Percentiles rank a stretch among this genome's conserved stretches.
Conservation (phyloP, 2,113 vertebrate species). For the Alouatta palliata region DNA sequence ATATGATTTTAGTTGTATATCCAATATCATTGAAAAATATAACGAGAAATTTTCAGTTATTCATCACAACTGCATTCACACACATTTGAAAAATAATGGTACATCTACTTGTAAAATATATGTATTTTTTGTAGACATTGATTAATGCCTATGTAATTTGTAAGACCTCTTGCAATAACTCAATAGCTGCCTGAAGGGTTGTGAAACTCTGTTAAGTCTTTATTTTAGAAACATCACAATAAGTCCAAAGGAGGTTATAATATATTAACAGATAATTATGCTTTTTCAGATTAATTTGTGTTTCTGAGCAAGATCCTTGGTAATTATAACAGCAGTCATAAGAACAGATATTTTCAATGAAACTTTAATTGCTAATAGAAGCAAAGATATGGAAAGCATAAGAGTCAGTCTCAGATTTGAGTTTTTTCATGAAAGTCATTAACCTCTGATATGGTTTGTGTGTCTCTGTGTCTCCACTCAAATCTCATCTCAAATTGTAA, state of each 20-base stretch:
- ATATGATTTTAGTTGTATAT: background rate
- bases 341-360: background rate
- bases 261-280: background rate
- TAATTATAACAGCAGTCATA: background rate
- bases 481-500: too few species aligned
- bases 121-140: background rate
- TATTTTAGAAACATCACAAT: background rate
- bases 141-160: too few species aligned
- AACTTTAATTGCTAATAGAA: background rate
- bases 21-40: background rate
- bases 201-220: background rate
- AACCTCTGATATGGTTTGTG: too few species aligned
- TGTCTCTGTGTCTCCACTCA: too few species aligned
- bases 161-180: background rate
- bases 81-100: background rate
- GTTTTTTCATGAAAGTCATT: conserved; percentile 5
- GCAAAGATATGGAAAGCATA: background rate
- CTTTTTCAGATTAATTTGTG: background rate
- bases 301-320: background rate
- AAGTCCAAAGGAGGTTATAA: background rate
- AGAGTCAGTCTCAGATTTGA: background rate
- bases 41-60: background rate
- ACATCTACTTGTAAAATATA: background rate
- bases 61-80: background rate
- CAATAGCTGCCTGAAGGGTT: background rate